phyloP scores from a whole-genome alignment of 2,888 invertebrate species.

The Ganaspis brasiliensis region DNA sequence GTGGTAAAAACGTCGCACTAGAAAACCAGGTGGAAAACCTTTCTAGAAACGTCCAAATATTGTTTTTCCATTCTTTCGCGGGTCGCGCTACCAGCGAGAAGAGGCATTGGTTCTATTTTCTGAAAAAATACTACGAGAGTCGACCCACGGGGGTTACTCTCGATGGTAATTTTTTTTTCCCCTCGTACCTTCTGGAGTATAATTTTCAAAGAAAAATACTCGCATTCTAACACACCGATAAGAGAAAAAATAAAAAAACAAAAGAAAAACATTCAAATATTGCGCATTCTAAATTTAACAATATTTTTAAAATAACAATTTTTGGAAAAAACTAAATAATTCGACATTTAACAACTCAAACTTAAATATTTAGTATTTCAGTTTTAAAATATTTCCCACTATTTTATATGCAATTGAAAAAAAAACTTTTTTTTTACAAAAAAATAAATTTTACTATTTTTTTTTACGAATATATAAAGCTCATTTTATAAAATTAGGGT shows the following conservation, averaged over 20 bases:
- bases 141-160: slow-evolving; percentile 62
- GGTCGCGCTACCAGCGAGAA: slow-evolving; percentile 68
- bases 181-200: slow-evolving; percentile 61
- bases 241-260: slow-evolving; percentile 60
- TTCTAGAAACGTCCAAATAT: slow-evolving; percentile 77
- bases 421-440: too few relatives aligned
- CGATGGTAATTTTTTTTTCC: slow-evolving; percentile 70
- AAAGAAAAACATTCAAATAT: too few relatives aligned
- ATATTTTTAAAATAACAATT: too few relatives aligned
- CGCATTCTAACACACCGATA: slow-evolving; percentile 36
- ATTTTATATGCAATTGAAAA: too few relatives aligned
- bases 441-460: too few relatives aligned
- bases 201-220: slow-evolving; percentile 72
- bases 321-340: too few relatives aligned
- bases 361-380: too few relatives aligned
- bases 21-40: slow-evolving; percentile 59
- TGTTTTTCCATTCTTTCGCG: slow-evolving; percentile 79
- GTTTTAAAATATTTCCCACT: too few relatives aligned
- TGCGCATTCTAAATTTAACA: too few relatives aligned
- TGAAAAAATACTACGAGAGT: slow-evolving; percentile 78
- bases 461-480: too few relatives aligned
- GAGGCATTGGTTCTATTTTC: slow-evolving; percentile 73
- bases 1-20: slow-evolving; percentile 55
- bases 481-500: too few relatives aligned
- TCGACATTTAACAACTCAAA: too few relatives aligned